Conservation (phyloP, 2,797 vertebrate genomes). For the Karalla daura region DNA sequence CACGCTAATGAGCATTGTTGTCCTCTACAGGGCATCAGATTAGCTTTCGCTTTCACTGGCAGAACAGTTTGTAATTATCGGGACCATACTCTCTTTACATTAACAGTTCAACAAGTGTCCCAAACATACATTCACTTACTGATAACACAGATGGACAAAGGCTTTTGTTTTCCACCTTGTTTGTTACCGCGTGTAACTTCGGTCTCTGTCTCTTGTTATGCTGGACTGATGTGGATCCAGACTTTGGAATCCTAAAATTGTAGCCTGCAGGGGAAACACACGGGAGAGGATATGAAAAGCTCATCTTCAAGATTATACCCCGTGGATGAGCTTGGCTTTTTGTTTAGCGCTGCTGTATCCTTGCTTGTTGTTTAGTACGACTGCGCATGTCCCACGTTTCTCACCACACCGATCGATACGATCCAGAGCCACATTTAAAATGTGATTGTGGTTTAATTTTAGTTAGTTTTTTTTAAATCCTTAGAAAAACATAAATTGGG, state of each 20-base stretch:
- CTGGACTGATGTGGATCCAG: background rate
- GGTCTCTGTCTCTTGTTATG: background rate
- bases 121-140: too few species aligned
- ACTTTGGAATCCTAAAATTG: conserved; percentile 32
- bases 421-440: background rate
- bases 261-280: conserved; percentile 10
- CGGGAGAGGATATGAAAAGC: conserved; percentile 54
- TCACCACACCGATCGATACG: background rate
- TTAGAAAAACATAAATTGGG: too few species aligned
- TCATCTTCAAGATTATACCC: background rate
- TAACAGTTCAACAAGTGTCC: background rate
- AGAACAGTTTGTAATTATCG: background rate
- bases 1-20: background rate
- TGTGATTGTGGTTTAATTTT: too few species aligned
- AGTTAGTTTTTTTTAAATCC: too few species aligned
- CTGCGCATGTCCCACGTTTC: background rate
- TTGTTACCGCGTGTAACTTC: background rate
- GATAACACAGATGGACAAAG: background rate
- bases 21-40: conserved; percentile 7
- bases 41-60: background rate
- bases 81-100: background rate
- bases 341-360: background rate
- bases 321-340: conserved; percentile 2
- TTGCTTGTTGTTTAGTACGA: conserved; percentile 1
- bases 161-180: background rate